Evolutionary conservation across 92 coral and sea anemone genomes (phyloP), one percentile per base, ranked within the genome.

Genomic region (Palythoa grandiflora): DNA sequence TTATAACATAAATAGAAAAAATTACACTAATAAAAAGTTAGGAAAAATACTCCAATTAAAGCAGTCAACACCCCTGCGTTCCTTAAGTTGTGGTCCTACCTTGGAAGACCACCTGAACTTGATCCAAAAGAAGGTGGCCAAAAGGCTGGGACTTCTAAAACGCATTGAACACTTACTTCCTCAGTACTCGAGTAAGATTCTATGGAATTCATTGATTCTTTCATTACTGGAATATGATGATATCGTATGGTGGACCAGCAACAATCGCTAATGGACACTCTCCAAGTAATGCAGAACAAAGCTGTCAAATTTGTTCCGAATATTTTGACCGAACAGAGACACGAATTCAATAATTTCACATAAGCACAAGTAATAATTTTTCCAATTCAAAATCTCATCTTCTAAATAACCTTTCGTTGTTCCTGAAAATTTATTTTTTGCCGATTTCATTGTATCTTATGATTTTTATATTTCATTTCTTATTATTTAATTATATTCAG

Each of bases 251-350:
- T 66, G 78, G 55, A 78, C 78, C 65, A 39, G 36, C 77, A 87
- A 87, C 66, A 60, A 87, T 63, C 90, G 60, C 65, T 87, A 65
- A 77, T 87, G 85, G 75, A 87, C 60, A 61, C n/a, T 74, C 89
- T 87, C 76, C 89, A 87, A 87, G 89, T 87, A 66, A 20, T 87
- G 76, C 76, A 77, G 61, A 87, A 87, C 76, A 77, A 87, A 87
- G 89, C 89, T 77, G 84, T 85, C 63, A 87, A 76, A 50, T 63
- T 57, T 63, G 80, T 87, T 9, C 74, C 77, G 89, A 77, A 87
- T 77, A 28, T 0, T 0, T 28, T 57, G 61, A n/a, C 89, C 74
- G 51, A 87, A 61, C 61, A 51, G 74, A 40, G 89, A 77, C 9
- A 77, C 84, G 60, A 84, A 65, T 47, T 38, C 81, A 35, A 70